Base-by-base conservation (phyloP, 2,888 invertebrate species). In the Mesochorus sp. region DNA sequence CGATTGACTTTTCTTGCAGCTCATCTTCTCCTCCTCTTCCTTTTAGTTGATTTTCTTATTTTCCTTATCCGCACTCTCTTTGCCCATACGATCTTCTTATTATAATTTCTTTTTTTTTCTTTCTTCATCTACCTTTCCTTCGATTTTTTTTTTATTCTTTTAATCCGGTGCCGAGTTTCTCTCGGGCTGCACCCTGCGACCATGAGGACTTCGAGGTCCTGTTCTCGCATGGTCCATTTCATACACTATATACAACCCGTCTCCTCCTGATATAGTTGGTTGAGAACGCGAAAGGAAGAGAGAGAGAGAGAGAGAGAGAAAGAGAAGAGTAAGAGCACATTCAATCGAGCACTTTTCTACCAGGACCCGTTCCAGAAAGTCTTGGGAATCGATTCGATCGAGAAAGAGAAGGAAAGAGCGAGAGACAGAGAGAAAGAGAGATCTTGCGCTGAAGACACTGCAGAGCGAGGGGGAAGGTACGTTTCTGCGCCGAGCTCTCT, bases 361-460 rank as follows among this genome's bases (percentile, higher is more conserved):
- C 66, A 71, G 78, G 78, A 79, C 78, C 70, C 78, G 78, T 79
- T 79, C 19, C 66, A 14, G 39, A 66, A 51, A 64, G 51, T 71
- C 68, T 70, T 42, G 66, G 66, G 44, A 71, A 79, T 79, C 70
- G 78, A 79, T 79, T 66, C 44, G 42, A 75, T 70, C 64, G 42
- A 42, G 31, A 39, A 34, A 53, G 47, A 42, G 31, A 37, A 8
- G 57, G 42, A 34, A 39, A 12, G 44, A 44, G 10, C 1, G n/a
- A 17, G 14, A 62, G 8, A 5, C 26, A 28, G 24, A 12, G 37
- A 44, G 53, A 31, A 28, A 19, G 28, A n/a, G 37, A 28, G 28
- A 49, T 66, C 51, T 39, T 10, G 49, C 37, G 8, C 39, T 3
- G 57, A 51, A 53, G 39, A 78, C 19, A 49, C 37, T 12, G n/a